These are phyloP conservation scores for Acanthosepion lycidas DNA, from an alignment of 2,888 invertebrate genomes.

Conservation along the genomic window DNA sequence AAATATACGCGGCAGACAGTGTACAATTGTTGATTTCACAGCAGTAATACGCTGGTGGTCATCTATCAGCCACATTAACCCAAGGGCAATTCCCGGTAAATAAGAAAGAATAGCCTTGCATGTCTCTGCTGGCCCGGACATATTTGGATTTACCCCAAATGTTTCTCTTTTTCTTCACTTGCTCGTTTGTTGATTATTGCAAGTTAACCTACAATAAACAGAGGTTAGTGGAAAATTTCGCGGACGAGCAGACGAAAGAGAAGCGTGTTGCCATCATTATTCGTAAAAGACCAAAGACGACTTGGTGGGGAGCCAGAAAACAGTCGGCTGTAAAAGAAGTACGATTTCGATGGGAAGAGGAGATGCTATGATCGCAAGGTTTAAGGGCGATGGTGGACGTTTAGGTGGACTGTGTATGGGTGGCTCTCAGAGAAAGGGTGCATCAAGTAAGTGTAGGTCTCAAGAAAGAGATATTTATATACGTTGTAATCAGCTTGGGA, in stretches of 20 bases:
- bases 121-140: background rate
- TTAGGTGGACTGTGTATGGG: too few species aligned
- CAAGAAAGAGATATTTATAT: conserved; percentile 33
- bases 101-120: background rate
- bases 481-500: background rate
- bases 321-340: background rate
- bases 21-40: background rate
- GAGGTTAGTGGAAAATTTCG: background rate
- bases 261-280: too few species aligned
- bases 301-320: background rate
- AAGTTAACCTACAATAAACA: background rate
- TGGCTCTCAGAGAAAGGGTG: background rate
- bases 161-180: conserved; percentile 8
- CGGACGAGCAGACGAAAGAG: too few species aligned
- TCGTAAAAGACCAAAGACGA: background rate
- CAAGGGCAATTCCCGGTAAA: background rate
- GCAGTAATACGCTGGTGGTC: background rate
- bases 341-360: background rate
- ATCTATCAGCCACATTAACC: background rate
- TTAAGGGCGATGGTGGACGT: too few species aligned
- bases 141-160: background rate
- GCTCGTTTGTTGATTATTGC: background rate
- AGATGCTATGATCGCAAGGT: too few species aligned
- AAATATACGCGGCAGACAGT: too few species aligned
- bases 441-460: background rate